Percentiles rank a stretch among this genome's conserved stretches.
Conservation (phyloP, 2,113 vertebrate genomes). For the Scalopus aquaticus region DNA sequence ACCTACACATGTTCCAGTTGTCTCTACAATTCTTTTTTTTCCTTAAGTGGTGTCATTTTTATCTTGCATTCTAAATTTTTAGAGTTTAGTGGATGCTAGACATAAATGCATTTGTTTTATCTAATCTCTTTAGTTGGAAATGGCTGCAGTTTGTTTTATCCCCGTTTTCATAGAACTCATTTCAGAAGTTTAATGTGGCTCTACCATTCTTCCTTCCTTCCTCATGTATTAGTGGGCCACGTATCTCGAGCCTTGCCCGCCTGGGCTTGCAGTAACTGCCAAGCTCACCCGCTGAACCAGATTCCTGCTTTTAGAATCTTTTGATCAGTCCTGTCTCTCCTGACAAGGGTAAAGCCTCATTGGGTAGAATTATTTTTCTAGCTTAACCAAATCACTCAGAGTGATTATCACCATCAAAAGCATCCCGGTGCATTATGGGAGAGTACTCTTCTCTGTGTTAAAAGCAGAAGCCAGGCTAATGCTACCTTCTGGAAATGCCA, state of each 20-base stretch:
- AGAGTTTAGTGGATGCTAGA: not conserved
- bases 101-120: not conserved
- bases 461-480: not conserved
- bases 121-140: not conserved
- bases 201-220: not conserved
- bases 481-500: not conserved
- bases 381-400: not conserved
- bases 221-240: not conserved
- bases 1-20: not conserved
- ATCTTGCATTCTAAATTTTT: not conserved
- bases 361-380: not conserved
- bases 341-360: not conserved
- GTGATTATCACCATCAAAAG: not conserved
- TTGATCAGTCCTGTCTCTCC: not conserved
- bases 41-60: not conserved
- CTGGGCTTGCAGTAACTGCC: not conserved
- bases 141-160: not conserved
- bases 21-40: not conserved
- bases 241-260: not conserved
- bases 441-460: not conserved
- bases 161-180: not conserved
- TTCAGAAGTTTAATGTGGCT: not conserved
- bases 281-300: not conserved
- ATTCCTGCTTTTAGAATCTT: slow-evolving; percentile 10
- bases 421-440: not conserved